These are phyloP conservation scores for Leuctra nigra DNA, from an alignment of 2,888 invertebrate genomes.

Conservation along the genomic window DNA sequence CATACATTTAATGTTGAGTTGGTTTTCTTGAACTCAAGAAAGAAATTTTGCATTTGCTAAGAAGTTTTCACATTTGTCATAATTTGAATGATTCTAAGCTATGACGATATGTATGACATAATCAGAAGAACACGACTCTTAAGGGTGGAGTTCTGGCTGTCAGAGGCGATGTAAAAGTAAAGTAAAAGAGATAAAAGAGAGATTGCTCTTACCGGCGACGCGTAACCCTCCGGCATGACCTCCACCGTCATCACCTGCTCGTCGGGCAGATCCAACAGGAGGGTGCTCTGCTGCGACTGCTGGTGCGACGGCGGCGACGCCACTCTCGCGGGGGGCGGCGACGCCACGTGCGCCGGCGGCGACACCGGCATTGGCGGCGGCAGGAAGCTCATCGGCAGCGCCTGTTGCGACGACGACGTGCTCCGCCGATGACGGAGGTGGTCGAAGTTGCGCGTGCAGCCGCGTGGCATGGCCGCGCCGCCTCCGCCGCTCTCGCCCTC, in stretches of 20 bases:
- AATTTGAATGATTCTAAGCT: no score
- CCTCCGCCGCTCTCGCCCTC: conserved; percentile 55
- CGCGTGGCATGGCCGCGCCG: conserved; percentile 22
- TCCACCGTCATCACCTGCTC: conserved; percentile 20
- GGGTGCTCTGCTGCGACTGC: conserved; percentile 32
- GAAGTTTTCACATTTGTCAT: no score
- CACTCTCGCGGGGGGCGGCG: conserved; percentile 27
- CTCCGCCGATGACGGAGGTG: conserved; percentile 42
- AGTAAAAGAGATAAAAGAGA: no score
- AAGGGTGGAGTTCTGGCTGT: no score
- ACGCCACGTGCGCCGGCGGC: conserved; percentile 31
- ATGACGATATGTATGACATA: no score
- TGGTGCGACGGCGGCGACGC: conserved; percentile 31
- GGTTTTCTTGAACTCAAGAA: no score
- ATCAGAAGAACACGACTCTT: no score
- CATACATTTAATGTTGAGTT: no score
- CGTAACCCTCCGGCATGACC: conserved; percentile 20
- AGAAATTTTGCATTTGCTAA: no score
- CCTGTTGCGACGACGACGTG: conserved; percentile 41
- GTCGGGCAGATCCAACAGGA: conserved; percentile 28
- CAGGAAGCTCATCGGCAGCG: conserved; percentile 26
- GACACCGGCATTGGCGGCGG: conserved; percentile 26
- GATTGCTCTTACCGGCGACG: conserved; percentile 36
- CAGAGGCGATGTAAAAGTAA: no score
- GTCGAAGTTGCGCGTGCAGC: conserved; percentile 24